Evolutionary conservation across 2,888 invertebrate genomes (phyloP).

Genomic region (Megamerina dolium): DNA sequence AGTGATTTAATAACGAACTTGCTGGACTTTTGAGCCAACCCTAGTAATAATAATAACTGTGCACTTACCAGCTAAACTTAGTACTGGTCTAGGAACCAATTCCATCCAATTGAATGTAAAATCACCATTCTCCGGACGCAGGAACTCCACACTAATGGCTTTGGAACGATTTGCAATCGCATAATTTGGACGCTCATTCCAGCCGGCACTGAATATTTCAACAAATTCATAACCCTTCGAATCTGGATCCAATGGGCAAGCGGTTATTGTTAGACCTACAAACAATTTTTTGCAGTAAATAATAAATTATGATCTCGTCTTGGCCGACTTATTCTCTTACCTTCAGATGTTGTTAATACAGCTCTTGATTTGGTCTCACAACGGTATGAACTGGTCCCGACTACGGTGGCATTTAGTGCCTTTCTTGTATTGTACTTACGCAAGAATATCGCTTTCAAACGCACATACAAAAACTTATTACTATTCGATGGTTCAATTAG

Average conservation of each 20-base stretch:
- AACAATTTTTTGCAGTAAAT: not conserved
- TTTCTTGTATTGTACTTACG: conserved; percentile 50
- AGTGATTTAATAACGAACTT: no score
- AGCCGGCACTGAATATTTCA: conserved; percentile 80
- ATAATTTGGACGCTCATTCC: conserved; percentile 59
- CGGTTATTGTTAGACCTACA: conserved; percentile 50
- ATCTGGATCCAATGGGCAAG: conserved; percentile 54
- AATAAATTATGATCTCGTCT: not conserved
- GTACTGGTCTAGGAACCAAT: conserved; percentile 55
- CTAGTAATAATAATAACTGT: not conserved
- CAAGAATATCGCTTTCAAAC: conserved; percentile 61
- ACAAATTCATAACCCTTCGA: conserved; percentile 60
- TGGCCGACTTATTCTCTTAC: conserved; percentile 22
- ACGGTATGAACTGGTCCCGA: conserved; percentile 53
- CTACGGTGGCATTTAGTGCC: conserved; percentile 56
- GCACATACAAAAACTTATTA: conserved; percentile 69
- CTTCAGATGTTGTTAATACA: conserved; percentile 66
- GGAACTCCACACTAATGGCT: conserved; percentile 71
- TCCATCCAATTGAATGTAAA: conserved; percentile 81
- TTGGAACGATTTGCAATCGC: conserved; percentile 57
- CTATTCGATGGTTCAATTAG: conserved; percentile 70
- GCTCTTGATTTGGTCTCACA: conserved; percentile 76
- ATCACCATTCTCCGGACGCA: conserved; percentile 67
- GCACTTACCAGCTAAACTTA: conserved; percentile 47
- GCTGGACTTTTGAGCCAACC: no score